Base-by-base conservation (phyloP, 1,140 invertebrate genomes). In the Drosophila ficusphila region DNA sequence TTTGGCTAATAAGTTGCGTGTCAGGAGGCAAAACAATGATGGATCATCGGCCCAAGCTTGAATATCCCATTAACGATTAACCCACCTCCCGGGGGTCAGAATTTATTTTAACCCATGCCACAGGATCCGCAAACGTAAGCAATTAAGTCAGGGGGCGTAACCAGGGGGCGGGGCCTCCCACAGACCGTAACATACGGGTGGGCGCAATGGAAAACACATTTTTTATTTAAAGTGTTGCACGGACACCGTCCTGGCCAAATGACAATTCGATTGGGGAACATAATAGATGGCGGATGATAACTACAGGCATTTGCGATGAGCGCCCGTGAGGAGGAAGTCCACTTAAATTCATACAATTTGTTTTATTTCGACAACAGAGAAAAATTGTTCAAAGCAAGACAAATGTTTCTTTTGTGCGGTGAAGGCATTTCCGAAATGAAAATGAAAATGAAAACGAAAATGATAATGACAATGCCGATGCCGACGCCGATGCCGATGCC, bases 311-410 rank as follows among this genome's bases (percentile, higher is more conserved):
- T 79, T 85, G 75, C 76, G 42, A 48, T 23, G 49, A 48, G 23
- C 7, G n/a, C 27, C 25, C 29, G 6, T 9, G 9, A 5, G 39
- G 69, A 29, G 12, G n/a, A 33, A 42, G 53, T 44, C 65, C 57
- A 79, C 76, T 86, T 78, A 68, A 76, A 76, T 79, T 76, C 67
- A 39, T 65, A 79, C 81, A 86, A 85, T 85, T 85, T 85, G 65
- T 79, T 68, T 79, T 64, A 76, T 85, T 85, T 79, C 52, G 65
- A 76, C 65, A 71, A 71, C 27, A n/a, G 36, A 71, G 68, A 71
- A 71, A 72, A 73, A 61, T 73, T 62, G 56, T 73, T 73, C 44
- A 60, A 49, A 54, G 47, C 57, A 76, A 76, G 81, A 85, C 81
- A 85, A 85, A 85, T 85, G 79, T 64, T 41, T 36, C 60, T 34